Evolutionary conservation across 30 jellyfish, hydroid and myxozoan genomes (phyloP), one percentile per base, ranked within the genome.

Genomic region (Catostylus mosaicus): DNA sequence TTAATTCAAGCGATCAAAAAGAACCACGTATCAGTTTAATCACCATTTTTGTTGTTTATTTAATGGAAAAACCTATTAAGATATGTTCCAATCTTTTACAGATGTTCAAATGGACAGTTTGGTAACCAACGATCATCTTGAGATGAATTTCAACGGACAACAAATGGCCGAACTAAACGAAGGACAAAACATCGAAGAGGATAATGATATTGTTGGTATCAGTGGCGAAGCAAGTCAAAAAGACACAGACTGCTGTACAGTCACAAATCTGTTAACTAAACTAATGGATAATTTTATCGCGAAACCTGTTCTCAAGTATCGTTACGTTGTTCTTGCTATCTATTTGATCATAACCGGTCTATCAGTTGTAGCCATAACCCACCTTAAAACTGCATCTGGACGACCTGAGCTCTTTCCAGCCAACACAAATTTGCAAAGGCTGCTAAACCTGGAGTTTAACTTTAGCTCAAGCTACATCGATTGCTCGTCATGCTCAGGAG

Each of bases 371-470:
- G 89, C 77, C 8, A 65, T 77, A 23, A 76, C 96, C 22, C 88
- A 63, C 16, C 79, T 86, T 4, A 48, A 86, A 26, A 74, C 89
- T 7, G 96, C 96, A 19, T 72, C 87, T 0, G 96, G 96, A 14
- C 81, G 96, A 20, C 96, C 96, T 4, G 86, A 75, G 73, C 85
- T 86, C 26, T 86, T 86, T 60, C 83, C 85, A 16, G 3, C 89
- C 23, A 70, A 86, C 37, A 75, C 89, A 40, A 86, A 86, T 37
- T 66, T 86, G 46, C 96, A 86, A 51, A 86, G 33, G 84, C 78
- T 76, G 52, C 31, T 86, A 47, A 56, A 86, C 43, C 27, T 86
- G 47, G 75, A 76, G 54, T 73, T 26, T 18, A 86, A 86, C 33
- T 82, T 86, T 57, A 86, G 96, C 45, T 57, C 89, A 12, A 82